Base-by-base conservation (phyloP, 2,888 invertebrate species). In the Pterostichus niger region DNA sequence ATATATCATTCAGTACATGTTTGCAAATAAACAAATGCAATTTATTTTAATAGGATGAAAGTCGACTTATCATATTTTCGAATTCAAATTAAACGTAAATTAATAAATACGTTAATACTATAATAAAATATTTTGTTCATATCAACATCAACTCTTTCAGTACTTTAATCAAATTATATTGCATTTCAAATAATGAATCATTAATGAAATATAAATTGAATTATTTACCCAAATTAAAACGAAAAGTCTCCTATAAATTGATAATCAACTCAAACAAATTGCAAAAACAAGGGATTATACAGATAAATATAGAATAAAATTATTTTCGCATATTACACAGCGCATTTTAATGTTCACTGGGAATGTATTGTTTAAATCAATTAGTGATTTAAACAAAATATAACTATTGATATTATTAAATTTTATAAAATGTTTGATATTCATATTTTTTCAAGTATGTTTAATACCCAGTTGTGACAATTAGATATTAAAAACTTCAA, bases 211-310 rank as follows among this genome's bases (percentile, higher is more conserved):
- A 35, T 64, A 64, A 64, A 64, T 64, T 64, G 35, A 64, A 64
- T 64, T 64, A 64, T 64, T 64, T 64, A 64, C 64, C n/a, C 64
- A 64, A 64, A 64, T 64, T 31, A 35, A 64, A 64, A 64, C 33
- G 64, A 64, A 64, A 64, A 64, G 35, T 64, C 64, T 64, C 31
- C n/a, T 35, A 64, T 64, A 64, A 64, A 64, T 64, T 64, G 64
- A 64, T 64, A 64, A 64, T 64, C 64, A 64, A 64, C 13, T 64
- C n/a, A 64, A 64, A 64, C 35, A 64, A 64, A 64, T 64, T 64
- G 64, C 35, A 35, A 64, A 64, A 64, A 64, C 64, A 64, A 64
- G 33, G 33, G 64, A 64, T 64, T 64, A 64, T 64, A 33, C 64
- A 35, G 35, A 35, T 64, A 35, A 64, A 64, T 64, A 64, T 64